Percentiles rank a stretch among this genome's conserved stretches.
phyloP scores from a whole-genome alignment of 1,140 invertebrate species.

The Papilio aristodemus region DNA sequence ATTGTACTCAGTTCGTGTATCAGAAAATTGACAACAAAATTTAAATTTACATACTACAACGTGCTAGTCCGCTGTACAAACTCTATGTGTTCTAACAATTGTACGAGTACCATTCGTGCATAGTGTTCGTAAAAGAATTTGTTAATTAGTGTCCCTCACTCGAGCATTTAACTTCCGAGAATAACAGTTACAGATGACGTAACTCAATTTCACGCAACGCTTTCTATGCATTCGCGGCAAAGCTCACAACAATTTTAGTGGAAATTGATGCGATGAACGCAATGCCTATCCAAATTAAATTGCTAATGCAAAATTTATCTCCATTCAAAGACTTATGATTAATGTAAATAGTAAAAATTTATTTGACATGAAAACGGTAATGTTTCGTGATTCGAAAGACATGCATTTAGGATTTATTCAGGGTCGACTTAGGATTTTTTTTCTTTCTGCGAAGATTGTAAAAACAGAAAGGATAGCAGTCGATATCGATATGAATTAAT shows the following conservation, averaged over 20 bases:
- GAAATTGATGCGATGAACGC: not conserved
- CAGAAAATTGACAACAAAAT: no score
- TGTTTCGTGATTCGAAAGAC: no score
- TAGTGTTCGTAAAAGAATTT: not conserved
- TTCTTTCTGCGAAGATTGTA: no score
- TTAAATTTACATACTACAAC: not conserved
- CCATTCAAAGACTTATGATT: no score
- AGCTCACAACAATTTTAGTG: not conserved
- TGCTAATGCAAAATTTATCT: not conserved
- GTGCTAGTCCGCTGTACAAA: not conserved
- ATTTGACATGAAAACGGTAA: no score
- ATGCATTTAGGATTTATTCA: no score
- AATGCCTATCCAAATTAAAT: not conserved
- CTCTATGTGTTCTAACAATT: not conserved
- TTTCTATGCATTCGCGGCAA: not conserved
- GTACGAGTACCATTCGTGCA: not conserved
- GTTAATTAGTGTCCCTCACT: slow-evolving; percentile 11
- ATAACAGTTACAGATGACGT: not conserved
- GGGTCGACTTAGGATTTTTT: no score
- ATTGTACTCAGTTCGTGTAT: no score
- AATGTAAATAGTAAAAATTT: no score
- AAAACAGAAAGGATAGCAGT: no score
- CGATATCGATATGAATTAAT: no score
- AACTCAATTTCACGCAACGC: not conserved
- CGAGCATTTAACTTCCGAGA: slow-evolving; percentile 13